Conservation (phyloP, 2,113 vertebrate genomes). For the Nipponia nippon region DNA sequence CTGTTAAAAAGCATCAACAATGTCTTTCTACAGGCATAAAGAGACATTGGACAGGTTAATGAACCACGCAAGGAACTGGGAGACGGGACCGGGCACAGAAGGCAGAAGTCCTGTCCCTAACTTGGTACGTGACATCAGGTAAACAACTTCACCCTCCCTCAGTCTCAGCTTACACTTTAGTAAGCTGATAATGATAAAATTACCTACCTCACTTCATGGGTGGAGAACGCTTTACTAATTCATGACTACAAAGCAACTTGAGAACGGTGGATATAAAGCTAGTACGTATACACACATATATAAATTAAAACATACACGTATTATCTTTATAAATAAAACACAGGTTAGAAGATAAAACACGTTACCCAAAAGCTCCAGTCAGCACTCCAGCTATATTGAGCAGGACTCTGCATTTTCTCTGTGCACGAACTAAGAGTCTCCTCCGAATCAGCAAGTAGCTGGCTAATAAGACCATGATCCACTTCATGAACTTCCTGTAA, state of each 20-base stretch:
- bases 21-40: neutral
- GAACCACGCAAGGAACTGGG: neutral
- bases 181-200: slow-evolving; percentile 37
- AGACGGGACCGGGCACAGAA: neutral
- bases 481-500: slow-evolving; percentile 67
- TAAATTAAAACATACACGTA: neutral
- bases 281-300: neutral
- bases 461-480: slow-evolving; percentile 49
- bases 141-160: neutral
- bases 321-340: neutral
- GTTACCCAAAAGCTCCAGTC: slow-evolving; percentile 80
- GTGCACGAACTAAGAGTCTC: slow-evolving; percentile 32
- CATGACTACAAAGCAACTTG: slow-evolving; percentile 23
- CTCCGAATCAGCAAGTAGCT: slow-evolving; percentile 61
- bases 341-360: neutral
- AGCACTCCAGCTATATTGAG: slow-evolving; percentile 69
- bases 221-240: slow-evolving; percentile 34
- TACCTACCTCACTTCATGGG: slow-evolving; percentile 9
- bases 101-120: neutral
- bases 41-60: neutral
- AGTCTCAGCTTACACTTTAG: slow-evolving; percentile 34
- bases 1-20: neutral
- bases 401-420: slow-evolving; percentile 66
- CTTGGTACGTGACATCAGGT: neutral
- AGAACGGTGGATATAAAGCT: neutral